Evolutionary conservation across 2,113 vertebrate genomes (phyloP).

Genomic region (Agelaius tricolor): DNA sequence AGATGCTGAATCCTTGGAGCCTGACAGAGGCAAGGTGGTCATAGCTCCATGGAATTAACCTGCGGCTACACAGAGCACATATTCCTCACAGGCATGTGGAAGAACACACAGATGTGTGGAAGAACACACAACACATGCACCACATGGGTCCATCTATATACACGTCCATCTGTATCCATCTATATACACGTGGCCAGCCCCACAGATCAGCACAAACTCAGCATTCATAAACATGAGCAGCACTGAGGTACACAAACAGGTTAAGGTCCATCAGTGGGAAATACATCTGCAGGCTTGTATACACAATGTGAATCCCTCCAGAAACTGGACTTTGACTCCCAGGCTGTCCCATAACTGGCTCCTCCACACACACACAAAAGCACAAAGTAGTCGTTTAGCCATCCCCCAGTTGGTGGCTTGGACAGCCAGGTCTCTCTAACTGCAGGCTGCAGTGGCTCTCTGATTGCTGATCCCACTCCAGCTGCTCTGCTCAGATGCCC

Average conservation of each 20-base stretch:
- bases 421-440: neutral
- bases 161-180: no score
- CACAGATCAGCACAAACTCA: neutral
- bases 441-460: neutral
- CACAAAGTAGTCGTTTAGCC: neutral
- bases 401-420: neutral
- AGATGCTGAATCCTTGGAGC: neutral
- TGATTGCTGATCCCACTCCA: neutral
- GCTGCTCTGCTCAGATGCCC: neutral
- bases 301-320: neutral
- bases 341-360: neutral
- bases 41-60: neutral
- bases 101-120: rapidly evolving
- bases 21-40: neutral
- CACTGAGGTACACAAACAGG: neutral
- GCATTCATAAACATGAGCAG: neutral
- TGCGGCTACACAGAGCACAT: neutral
- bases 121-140: neutral
- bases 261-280: neutral
- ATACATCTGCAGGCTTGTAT: neutral
- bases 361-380: neutral
- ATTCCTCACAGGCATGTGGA: rapidly evolving
- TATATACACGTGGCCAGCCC: neutral
- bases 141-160: no score
- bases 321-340: neutral